Evolutionary conservation across 2,797 vertebrate species (phyloP), one percentile per base, ranked within the genome.

Genomic region (Synanceia verrucosa): DNA sequence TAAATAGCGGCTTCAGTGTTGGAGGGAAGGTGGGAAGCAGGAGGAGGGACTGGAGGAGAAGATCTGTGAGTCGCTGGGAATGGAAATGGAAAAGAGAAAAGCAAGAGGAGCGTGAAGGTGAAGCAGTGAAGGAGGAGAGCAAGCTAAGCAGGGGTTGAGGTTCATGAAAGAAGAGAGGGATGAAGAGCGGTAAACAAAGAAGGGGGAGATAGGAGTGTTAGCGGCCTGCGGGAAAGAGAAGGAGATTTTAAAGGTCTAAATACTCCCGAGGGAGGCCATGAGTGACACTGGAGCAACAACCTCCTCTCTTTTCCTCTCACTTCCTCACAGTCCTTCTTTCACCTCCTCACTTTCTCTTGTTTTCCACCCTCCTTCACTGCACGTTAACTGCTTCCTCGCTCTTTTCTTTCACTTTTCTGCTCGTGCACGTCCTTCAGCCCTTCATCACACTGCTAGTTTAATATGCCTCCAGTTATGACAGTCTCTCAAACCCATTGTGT

Each of bases 221-320:
- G 76, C 9, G 37, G 84, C 83, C 87, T 69, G 73, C 21, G 43
- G 82, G 70, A 59, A 73, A 67, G 57, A 59, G 47, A 77, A 84
- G 66, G 71, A 79, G 79, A 76, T 76, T 84, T 83, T 86, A 89
- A 90, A 91, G 89, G 87, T 88, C 88, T 87, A 77, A 88, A 67
- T 18, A 0, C 53, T 88, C 89, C 88, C 1, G 47, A 84, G 86
- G 90, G 83, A 85, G 48, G 52, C 39, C 37, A 23, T 74, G 83
- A 89, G 83, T 82, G 86, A 88, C 83, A 82, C 74, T 21, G 66
- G 69, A 76, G 80, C 80, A 79, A 79, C 82, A 70, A 76, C 76
- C 8, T 29, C 51, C 52, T 48, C 59, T 51, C 48, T 66, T 47
- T 28, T 50, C 62, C 31, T 66, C 53, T 65, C 36, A 5, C 1